These are phyloP conservation scores for Pissodes strobi DNA, from an alignment of 1,140 invertebrate species.

Conservation along the genomic window DNA sequence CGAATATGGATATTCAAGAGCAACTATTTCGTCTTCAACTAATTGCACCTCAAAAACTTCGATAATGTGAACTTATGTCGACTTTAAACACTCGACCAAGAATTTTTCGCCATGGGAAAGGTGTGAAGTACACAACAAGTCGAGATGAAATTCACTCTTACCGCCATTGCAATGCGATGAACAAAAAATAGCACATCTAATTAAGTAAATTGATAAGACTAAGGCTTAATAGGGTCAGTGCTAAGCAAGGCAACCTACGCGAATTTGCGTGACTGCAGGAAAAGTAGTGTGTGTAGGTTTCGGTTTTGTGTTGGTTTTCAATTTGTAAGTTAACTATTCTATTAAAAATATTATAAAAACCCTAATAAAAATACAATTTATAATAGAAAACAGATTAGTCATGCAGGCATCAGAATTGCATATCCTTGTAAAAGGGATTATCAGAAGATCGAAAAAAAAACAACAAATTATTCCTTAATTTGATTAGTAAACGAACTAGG, in stretches of 20 bases:
- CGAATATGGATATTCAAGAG: too few species aligned
- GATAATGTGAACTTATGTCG: too few species aligned
- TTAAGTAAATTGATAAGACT: slow-evolving; percentile 19
- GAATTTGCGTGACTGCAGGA: slow-evolving; percentile 33
- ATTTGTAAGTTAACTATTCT: slow-evolving; percentile 5
- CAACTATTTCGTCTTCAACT: too few species aligned
- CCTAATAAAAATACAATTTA: not conserved
- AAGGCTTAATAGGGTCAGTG: slow-evolving; percentile 40
- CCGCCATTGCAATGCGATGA: not conserved
- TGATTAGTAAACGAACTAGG: slow-evolving; percentile 33
- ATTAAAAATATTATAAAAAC: slow-evolving; percentile 1
- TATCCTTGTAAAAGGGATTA: not conserved
- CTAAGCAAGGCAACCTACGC: slow-evolving; percentile 48
- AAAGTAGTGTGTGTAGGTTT: slow-evolving; percentile 43
- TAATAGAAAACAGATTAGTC: slow-evolving; percentile 1
- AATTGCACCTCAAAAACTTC: too few species aligned
- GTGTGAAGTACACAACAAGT: too few species aligned
- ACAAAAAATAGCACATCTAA: not conserved
- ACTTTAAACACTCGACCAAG: not conserved
- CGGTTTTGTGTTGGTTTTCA: slow-evolving; percentile 22
- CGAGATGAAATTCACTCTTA: not conserved
- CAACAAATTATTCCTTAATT: not conserved
- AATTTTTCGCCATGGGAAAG: not conserved
- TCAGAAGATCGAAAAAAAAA: not conserved
- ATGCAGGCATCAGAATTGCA: slow-evolving; percentile 35